Base-by-base conservation (phyloP, 2,888 invertebrate species). In the Lymantria dispar region DNA sequence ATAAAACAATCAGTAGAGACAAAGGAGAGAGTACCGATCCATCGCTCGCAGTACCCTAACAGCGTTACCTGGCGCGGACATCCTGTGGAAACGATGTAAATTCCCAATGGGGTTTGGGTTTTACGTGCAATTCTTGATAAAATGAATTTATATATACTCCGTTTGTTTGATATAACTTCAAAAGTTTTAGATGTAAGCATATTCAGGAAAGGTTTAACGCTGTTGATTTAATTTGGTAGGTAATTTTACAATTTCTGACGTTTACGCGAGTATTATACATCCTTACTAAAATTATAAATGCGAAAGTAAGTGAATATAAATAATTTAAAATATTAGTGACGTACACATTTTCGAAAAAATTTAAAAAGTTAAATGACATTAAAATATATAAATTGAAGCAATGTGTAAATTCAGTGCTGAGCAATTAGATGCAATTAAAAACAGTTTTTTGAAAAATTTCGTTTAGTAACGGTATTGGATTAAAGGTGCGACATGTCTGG, bases 81-180 rank as follows among this genome's bases (percentile, higher is more conserved):
- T 60, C 50, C 50, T 47, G 47, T 49, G 52, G 47, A 53, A 59
- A 47, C 44, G 45, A 54, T 48, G 52, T 52, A 15, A 42, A 58
- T 52, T 51, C 36, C 43, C 47, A 56, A 40, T 45, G 53, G 39
- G 47, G 55, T 49, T 53, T 37, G 42, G 45, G 30, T 53, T 56
- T 55, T 62, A 62, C 56, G 46, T 59, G 47, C 8, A 10, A 33
- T 33, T 33, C 43, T 36, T 8, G 11, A 15, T 44, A 36, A 33
- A 43, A 44, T 44, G 36, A 33, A 8, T 44, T 44, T 44, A 44
- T 36, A 15, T 14, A 15, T 15, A 2, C 36, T 13, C 14, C 11
- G 9, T 33, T 33, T 33, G 33, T 33, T 10, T 11, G 15, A 31
- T 30, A 44, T 44, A 44, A 44, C 11, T 44, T 43, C 8, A 33